phyloP scores from a whole-genome alignment of 2,888 invertebrate species.

The Polymixis flavicincta region DNA sequence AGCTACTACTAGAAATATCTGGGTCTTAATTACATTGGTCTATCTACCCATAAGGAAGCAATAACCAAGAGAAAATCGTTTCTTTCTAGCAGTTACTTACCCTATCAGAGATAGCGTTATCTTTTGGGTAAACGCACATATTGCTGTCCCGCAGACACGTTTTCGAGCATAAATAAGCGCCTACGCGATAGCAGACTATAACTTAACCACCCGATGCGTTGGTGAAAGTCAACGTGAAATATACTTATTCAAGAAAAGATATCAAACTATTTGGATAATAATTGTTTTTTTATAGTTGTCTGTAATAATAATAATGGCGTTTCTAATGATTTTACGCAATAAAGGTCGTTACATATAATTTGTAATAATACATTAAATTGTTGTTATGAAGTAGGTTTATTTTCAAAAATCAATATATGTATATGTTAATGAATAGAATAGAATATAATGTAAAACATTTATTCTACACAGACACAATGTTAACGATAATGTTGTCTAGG shows the following conservation, averaged over 20 bases:
- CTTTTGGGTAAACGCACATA: conserved; percentile 66
- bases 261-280: conserved; percentile 11
- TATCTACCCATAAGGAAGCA: conserved; percentile 32
- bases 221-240: conserved; percentile 65
- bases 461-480: too few relatives aligned
- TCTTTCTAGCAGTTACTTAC: conserved; percentile 47
- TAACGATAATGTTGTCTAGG: neutral
- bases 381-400: neutral
- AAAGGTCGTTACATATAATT: neutral
- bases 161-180: conserved; percentile 72
- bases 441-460: too few relatives aligned
- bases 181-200: conserved; percentile 62
- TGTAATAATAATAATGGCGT: neutral
- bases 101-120: conserved; percentile 58
- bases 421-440: too few relatives aligned
- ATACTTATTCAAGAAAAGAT: neutral
- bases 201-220: conserved; percentile 41
- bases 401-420: too few relatives aligned
- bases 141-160: conserved; percentile 62
- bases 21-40: conserved; percentile 33
- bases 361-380: neutral
- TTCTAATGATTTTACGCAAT: neutral
- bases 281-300: neutral
- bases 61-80: conserved; percentile 53
- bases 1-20: neutral